Evolutionary conservation across 2,888 invertebrate species (phyloP), one percentile per base, ranked within the genome.

Genomic region (Blastobasis adustella): DNA sequence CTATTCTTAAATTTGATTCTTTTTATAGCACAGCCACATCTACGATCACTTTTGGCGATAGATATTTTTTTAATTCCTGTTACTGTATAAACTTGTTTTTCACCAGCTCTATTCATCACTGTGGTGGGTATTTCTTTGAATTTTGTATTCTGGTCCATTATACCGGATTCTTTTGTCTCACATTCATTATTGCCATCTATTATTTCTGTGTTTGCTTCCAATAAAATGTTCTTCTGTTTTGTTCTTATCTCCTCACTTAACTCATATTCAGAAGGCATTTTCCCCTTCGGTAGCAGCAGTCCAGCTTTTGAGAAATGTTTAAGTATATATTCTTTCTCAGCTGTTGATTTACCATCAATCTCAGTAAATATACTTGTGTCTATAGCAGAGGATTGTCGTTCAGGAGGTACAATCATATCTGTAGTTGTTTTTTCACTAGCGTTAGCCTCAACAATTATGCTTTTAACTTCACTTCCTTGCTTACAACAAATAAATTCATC

Each of bases 1-100:
- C 82, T 82, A 42, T 82, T 79, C 58, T 81, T 82, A 58, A 82
- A 82, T 65, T 71, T 67, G 45, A 82, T 80, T 71, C 81, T 82
- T 55, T 81, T 82, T 57, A 73, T 79, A 53, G 79, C 79, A 61
- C 81, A 80, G 4, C 81, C 82, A 58, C 82, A 82, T 23, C 66
- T 78, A 47, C 73, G 65, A 49, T 82, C 81, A 60, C 81, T 81
- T 10, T 67, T 1, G 23, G 23, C 23, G 23, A 23, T 80, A 37
- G 75, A 76, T 4, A 72, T 73, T 71, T 78, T 82, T 3, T 65
- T 49, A n/a, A 79, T 62, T 43, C 79, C 23, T 23, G 23, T 23
- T 2, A 23, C 3, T 23, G 23, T 23, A 23, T 23, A 23, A 23
- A 23, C 76, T 66, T 80, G 61, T 47, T 67, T 67, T 54, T 74